Percentiles rank a stretch among this genome's conserved stretches.
phyloP scores from a whole-genome alignment of 2,797 vertebrate genomes.

The Lophius americanus region DNA sequence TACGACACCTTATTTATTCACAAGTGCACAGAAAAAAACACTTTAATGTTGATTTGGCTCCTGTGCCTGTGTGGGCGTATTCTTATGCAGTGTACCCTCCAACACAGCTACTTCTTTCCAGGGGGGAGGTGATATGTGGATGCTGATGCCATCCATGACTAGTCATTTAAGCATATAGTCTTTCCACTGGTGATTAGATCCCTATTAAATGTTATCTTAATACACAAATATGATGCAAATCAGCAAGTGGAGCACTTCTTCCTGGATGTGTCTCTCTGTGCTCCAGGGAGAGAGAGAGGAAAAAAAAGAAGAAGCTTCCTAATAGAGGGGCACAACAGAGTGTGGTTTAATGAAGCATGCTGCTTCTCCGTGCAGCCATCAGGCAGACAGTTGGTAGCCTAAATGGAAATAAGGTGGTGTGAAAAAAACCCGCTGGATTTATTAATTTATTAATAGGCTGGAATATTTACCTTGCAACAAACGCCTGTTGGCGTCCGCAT shows the following conservation, averaged over 20 bases:
- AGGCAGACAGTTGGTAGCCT: constrained; percentile 19
- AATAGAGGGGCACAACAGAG: constrained; percentile 22
- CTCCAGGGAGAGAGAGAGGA: not conserved
- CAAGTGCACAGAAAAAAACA: constrained; percentile 39
- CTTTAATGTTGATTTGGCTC: constrained; percentile 73
- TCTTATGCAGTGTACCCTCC: constrained; percentile 69
- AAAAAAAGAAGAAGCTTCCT: constrained; percentile 1
- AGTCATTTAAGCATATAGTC: constrained; percentile 45
- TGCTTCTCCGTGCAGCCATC: constrained; percentile 40
- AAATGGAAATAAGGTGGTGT: constrained; percentile 28
- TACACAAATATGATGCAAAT: not conserved
- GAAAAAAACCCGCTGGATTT: constrained; percentile 16
- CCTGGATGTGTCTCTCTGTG: constrained; percentile 4
- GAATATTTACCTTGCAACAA: constrained; percentile 1
- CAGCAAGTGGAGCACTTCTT: constrained; percentile 7
- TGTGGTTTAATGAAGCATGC: constrained; percentile 33
- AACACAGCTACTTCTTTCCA: constrained; percentile 63
- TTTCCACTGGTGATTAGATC: constrained; percentile 29
- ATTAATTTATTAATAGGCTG: constrained; percentile 19
- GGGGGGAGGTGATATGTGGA: constrained; percentile 62
- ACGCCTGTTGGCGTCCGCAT: constrained; percentile 38
- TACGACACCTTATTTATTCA: constrained; percentile 62
- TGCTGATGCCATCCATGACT: constrained; percentile 52
- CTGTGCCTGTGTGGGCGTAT: constrained; percentile 75
- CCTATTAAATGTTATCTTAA: constrained; percentile 3